These are phyloP conservation scores for Tichodroma muraria DNA, from an alignment of 2,113 vertebrate genomes.

Conservation along the genomic window DNA sequence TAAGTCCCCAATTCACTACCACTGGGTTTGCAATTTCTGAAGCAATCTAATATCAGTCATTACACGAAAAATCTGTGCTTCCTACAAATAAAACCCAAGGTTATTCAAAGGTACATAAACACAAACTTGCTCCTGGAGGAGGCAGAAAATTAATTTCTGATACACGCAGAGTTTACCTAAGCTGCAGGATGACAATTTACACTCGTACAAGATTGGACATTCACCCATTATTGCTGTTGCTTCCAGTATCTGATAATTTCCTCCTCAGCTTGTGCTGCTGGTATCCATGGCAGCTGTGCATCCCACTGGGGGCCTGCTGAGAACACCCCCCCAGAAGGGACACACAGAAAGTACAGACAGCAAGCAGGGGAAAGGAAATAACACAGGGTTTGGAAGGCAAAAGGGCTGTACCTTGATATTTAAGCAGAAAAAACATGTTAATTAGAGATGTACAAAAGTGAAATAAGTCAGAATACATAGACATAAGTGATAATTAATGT, in stretches of 20 bases:
- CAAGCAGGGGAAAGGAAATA: fast-evolving
- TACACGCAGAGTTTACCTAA: not conserved
- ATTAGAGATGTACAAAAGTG: not conserved
- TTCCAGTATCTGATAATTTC: not conserved
- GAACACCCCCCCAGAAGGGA: not conserved
- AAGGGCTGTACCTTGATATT: not conserved
- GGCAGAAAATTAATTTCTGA: constrained; percentile 18
- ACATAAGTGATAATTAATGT: not conserved
- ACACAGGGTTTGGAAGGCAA: not conserved
- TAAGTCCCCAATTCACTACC: not conserved
- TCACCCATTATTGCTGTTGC: not conserved
- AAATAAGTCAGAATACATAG: not conserved
- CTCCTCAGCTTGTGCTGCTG: not conserved
- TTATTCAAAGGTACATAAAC: not conserved
- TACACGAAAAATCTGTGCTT: not conserved
- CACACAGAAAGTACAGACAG: not conserved
- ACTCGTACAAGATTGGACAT: not conserved
- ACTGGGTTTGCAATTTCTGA: not conserved
- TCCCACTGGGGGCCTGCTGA: not conserved
- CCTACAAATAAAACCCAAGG: not conserved
- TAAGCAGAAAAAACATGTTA: not conserved
- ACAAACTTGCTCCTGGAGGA: not conserved
- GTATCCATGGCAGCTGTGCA: constrained; percentile 66
- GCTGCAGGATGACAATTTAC: not conserved
- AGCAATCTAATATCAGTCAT: not conserved